Conservation (phyloP, 2,888 invertebrate species). For the Lasioglossum villosulum region DNA sequence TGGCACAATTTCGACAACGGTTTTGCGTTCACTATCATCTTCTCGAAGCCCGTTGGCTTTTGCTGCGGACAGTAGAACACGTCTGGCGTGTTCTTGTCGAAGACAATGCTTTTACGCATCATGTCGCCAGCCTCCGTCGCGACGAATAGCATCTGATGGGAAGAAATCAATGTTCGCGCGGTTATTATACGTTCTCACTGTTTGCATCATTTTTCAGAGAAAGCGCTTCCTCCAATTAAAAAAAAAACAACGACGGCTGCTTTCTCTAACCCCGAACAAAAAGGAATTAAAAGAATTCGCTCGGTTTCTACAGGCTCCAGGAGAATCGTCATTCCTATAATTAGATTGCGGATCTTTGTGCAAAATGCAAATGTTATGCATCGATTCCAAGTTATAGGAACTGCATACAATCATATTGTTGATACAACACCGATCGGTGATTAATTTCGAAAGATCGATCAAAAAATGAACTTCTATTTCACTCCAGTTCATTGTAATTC, state of each 20-base stretch:
- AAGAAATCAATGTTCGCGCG: conserved; percentile 10
- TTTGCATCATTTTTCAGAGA: conserved; percentile 5
- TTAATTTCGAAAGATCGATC: too few species aligned
- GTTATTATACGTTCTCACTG: conserved; percentile 1
- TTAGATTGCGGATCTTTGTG: background rate
- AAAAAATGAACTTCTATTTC: too few species aligned
- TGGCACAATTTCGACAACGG: conserved; percentile 91
- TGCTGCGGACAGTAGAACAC: conserved; percentile 92
- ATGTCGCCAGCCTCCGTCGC: conserved; percentile 87
- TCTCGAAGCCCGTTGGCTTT: conserved; percentile 91
- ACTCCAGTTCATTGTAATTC: too few species aligned
- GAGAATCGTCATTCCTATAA: background rate
- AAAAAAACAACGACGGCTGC: background rate
- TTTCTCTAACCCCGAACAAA: background rate
- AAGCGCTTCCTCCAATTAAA: conserved; percentile 2
- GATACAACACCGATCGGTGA: too few species aligned
- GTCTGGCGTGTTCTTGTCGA: conserved; percentile 91
- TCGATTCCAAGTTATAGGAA: background rate
- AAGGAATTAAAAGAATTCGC: background rate
- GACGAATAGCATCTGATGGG: conserved; percentile 60
- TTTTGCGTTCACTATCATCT: conserved; percentile 89
- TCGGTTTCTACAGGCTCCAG: background rate
- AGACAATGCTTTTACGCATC: conserved; percentile 92
- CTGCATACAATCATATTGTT: background rate
- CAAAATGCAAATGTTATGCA: background rate